These are phyloP conservation scores for Nesidiocoris tenuis DNA, from an alignment of 2,888 invertebrate genomes.

Conservation along the genomic window DNA sequence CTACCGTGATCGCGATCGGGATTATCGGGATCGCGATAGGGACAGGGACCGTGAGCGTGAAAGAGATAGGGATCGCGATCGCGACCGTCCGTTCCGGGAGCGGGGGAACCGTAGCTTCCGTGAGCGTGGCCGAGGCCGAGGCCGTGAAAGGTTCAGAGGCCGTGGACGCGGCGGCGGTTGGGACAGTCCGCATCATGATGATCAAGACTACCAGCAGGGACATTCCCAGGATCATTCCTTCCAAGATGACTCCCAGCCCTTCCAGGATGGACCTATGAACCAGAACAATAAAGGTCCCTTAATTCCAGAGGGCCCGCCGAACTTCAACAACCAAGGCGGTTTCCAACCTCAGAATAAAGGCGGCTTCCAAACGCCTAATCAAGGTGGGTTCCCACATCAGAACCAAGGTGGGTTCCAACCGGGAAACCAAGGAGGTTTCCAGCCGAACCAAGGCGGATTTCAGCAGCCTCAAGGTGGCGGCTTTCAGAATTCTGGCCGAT, in stretches of 20 bases:
- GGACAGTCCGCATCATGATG: slow-evolving; percentile 2
- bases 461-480: not conserved
- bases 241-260: slow-evolving; percentile 3
- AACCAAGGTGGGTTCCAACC: slow-evolving; percentile 18
- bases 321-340: slow-evolving; percentile 16
- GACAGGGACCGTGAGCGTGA: slow-evolving; percentile 11
- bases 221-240: not conserved
- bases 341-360: slow-evolving; percentile 24
- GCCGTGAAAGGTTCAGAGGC: not conserved
- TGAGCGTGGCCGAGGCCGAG: not conserved
- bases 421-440: slow-evolving; percentile 3
- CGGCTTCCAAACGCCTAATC: slow-evolving; percentile 8
- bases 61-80: not conserved
- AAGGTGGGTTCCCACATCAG: not conserved
- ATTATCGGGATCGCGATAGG: slow-evolving; percentile 5
- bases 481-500: not conserved
- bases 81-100: not conserved
- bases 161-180: not conserved
- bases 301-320: slow-evolving; percentile 1
- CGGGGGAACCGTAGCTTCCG: slow-evolving; percentile 9
- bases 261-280: not conserved
- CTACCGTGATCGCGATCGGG: not conserved
- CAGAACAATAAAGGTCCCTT: not conserved
- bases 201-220: not conserved
- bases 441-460: slow-evolving; percentile 20